Base-by-base conservation (phyloP, 2,797 vertebrate species). In the Scleropages formosus region DNA sequence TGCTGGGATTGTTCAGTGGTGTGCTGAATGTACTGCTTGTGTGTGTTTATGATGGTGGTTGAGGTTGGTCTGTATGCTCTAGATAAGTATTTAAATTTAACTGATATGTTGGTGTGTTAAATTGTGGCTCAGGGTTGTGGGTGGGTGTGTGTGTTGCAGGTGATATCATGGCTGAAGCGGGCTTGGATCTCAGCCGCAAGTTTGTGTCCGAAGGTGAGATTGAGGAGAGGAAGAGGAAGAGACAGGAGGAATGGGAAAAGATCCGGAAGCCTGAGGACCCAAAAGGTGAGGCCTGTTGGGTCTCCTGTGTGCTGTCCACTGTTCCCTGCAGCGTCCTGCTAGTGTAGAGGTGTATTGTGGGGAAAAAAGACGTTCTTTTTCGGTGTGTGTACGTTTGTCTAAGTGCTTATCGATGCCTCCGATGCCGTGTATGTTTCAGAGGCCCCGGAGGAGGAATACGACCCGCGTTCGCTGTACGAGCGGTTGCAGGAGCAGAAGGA, bases 181-280 rank as follows among this genome's bases (percentile, higher is more conserved):
- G 94, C 0, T 91, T 93, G 26, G 92, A 96, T 84, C 93, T 96
- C 9, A 95, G 94, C 91, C 95, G 94, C 87, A 96, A 95, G 81
- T 99, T 99, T 86, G 96, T 98, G 62, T 92, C 96, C 0, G 96
- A 99, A 80, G 77, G 95, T 1, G 96, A 98, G 85, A 85, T 99
- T 27, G 96, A 98, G 72, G 96, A 99, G 78, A 91, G 77, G 60
- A 92, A 95, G 46, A 97, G 97, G 89, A 93, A 91, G 73, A 92
- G 96, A 24, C 97, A 99, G 75, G 96, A 98, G 83, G 97, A 98
- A 88, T 99, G 96, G 97, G 96, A 98, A 79, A 98, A 97, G 79
- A 96, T 98, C 80, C 86, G 96, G 39, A 98, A 99, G 85, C 95
- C 96, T 0, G 97, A 98, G 0, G 97, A 99, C 76, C 96, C 97